Percentiles rank a stretch among this genome's conserved stretches.
Evolutionary conservation across 2,888 invertebrate genomes (phyloP).

Genomic region (Creontiades dilutus): DNA sequence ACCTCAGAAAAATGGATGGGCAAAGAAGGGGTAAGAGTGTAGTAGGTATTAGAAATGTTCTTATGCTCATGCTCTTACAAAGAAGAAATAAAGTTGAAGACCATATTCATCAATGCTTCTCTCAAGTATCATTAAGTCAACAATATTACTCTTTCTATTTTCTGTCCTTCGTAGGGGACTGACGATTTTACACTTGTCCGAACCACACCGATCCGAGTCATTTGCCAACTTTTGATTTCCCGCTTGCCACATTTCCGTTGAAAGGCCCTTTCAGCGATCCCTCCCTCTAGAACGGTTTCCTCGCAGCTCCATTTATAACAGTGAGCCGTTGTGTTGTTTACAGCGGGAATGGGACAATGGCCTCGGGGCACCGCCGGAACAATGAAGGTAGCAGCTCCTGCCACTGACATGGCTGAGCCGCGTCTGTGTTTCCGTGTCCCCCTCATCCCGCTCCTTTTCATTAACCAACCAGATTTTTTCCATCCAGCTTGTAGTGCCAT

Average conservation of each 20-base stretch:
- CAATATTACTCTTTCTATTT: not conserved
- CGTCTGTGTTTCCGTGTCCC: not conserved
- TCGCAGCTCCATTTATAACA: not conserved
- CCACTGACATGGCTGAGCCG: constrained; percentile 14
- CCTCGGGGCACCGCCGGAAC: constrained; percentile 1
- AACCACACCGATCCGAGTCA: not conserved
- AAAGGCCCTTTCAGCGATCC: not conserved
- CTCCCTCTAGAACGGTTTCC: not conserved
- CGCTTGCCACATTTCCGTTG: not conserved
- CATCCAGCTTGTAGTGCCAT: too few relatives aligned
- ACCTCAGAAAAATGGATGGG: too few relatives aligned
- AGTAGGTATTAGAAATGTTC: too few relatives aligned
- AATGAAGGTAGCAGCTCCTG: constrained; percentile 22
- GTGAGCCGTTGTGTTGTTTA: constrained; percentile 7
- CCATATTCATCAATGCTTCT: too few relatives aligned
- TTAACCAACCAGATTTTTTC: not conserved
- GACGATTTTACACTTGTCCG: not conserved
- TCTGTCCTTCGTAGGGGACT: not conserved
- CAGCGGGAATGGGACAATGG: constrained; percentile 16
- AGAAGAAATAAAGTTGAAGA: too few relatives aligned
- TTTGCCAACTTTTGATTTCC: not conserved
- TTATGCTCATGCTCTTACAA: too few relatives aligned
- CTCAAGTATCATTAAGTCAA: too few relatives aligned
- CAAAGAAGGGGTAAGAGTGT: too few relatives aligned
- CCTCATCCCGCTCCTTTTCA: not conserved